Conservation (phyloP, 1,140 invertebrate species). For the Eriosoma lanigerum region DNA sequence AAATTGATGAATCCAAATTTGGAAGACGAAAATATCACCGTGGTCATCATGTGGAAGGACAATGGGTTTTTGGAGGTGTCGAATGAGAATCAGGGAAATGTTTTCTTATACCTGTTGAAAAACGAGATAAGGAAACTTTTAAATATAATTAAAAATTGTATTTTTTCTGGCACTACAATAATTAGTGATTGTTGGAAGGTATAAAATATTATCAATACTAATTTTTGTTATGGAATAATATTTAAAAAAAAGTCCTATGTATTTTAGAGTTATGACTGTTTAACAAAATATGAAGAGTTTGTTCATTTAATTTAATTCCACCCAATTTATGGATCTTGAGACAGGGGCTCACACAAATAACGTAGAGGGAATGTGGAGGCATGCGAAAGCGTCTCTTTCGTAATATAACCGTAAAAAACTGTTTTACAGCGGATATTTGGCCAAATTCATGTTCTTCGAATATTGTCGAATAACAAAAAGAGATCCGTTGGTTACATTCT, state of each 20-base stretch:
- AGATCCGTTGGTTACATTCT: neutral
- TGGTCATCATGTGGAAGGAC: neutral
- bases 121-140: slow-evolving; percentile 7
- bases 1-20: slow-evolving; percentile 16
- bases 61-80: slow-evolving; percentile 31
- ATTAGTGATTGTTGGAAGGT: slow-evolving; percentile 56
- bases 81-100: neutral
- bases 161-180: slow-evolving; percentile 56
- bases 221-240: too few species aligned
- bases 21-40: slow-evolving; percentile 32
- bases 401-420: neutral
- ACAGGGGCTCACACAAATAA: slow-evolving; percentile 53
- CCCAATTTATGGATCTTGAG: slow-evolving; percentile 54
- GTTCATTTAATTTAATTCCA: slow-evolving; percentile 53
- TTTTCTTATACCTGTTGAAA: slow-evolving; percentile 28
- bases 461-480: neutral
- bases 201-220: too few species aligned
- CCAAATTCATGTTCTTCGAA: slow-evolving; percentile 35
- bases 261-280: slow-evolving; percentile 13
- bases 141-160: slow-evolving; percentile 54
- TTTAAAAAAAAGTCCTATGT: neutral
- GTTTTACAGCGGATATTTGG: slow-evolving; percentile 28
- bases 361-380: slow-evolving; percentile 51
- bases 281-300: slow-evolving; percentile 48
- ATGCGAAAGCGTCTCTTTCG: neutral